Base-by-base conservation (phyloP, 2,888 invertebrate species). In the Arctia plantaginis region DNA sequence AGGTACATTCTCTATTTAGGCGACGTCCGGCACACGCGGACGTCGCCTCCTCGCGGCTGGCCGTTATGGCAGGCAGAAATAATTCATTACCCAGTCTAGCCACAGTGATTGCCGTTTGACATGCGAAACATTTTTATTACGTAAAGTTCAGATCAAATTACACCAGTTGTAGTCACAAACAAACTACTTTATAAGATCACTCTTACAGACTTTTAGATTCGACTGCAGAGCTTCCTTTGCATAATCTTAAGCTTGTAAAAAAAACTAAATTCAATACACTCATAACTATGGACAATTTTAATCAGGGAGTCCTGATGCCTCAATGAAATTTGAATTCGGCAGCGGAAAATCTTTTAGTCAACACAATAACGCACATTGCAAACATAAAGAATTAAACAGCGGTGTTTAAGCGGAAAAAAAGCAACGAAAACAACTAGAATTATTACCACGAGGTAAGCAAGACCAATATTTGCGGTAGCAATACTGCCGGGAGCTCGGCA, bases 401-500 rank as follows among this genome's bases (percentile, higher is more conserved):
- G 27, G 23, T 33, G 20, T 55, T 66, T 65, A 35, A 65, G 39
- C 69, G 18, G 15, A 4, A 72, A 72, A 74, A 73, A 66, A 23
- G 65, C 69, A 80, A 77, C 76, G 76, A 78, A 76, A 80, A 75
- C 77, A 78, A 76, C 81, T 78, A 84, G 77, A 84, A 84, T 81
- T 84, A 85, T 85, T 81, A 80, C 75, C 80, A 78, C 78, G 81
- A 84, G 82, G 84, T 84, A 82, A 81, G 82, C 77, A 78, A 77
- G 74, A 41, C 44, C 27, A 80, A 85, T 84, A 82, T 85, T 85
- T 80, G 77, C 39, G 73, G 33, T 79, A 78, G 84, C 78, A 81
- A 78, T 77, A 76, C 80, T 59, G 83, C 41, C 33, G 73, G 72
- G 47, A 71, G 68, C 75, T 72, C 44, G 69, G 13, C 69, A n/a